A percentile compares a stretch with the other conserved stretches of the same genome.
Conservation (phyloP, 2,113 vertebrate genomes). For the Hippoglossus stenolepis region DNA sequence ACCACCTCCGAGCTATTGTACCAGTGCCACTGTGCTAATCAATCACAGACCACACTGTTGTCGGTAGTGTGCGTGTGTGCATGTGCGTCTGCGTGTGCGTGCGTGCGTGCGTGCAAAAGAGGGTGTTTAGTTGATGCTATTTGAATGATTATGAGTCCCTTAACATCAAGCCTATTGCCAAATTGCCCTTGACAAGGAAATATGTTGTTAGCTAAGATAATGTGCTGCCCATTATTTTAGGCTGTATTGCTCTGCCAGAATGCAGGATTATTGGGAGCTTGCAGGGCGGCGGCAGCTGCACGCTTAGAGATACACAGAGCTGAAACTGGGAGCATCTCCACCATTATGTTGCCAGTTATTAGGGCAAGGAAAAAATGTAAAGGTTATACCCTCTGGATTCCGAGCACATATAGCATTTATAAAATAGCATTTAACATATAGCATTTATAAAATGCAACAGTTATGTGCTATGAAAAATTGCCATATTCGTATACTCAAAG, state of each 20-base stretch:
- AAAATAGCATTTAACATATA: conserved; percentile 23
- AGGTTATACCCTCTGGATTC: conserved; percentile 53
- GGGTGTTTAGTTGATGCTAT: conserved; percentile 75
- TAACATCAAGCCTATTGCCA: conserved; percentile 80
- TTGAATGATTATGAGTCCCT: conserved; percentile 77
- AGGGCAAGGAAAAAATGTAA: conserved; percentile 58
- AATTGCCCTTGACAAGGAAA: conserved; percentile 82
- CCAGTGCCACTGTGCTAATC: conserved; percentile 84
- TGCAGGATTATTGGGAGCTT: conserved; percentile 66
- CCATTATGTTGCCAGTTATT: conserved; percentile 71
- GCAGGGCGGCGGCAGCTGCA: conserved; percentile 71
- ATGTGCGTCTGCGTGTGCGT: conserved; percentile 14
- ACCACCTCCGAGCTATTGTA: conserved; percentile 81
- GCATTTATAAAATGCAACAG: conserved; percentile 30
- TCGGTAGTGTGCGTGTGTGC: background rate
- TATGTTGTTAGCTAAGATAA: conserved; percentile 79
- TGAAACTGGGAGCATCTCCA: conserved; percentile 58
- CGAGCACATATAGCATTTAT: no score
- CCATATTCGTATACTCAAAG: conserved; percentile 17
- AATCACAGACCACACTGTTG: conserved; percentile 78
- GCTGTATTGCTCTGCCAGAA: conserved; percentile 72
- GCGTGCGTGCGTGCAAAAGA: background rate
- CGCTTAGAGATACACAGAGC: conserved; percentile 71
- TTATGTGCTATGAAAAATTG: conserved; percentile 29
- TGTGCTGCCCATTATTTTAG: conserved; percentile 75